These are phyloP conservation scores for Tapirus indicus DNA, from an alignment of 2,797 vertebrate genomes.

Conservation along the genomic window DNA sequence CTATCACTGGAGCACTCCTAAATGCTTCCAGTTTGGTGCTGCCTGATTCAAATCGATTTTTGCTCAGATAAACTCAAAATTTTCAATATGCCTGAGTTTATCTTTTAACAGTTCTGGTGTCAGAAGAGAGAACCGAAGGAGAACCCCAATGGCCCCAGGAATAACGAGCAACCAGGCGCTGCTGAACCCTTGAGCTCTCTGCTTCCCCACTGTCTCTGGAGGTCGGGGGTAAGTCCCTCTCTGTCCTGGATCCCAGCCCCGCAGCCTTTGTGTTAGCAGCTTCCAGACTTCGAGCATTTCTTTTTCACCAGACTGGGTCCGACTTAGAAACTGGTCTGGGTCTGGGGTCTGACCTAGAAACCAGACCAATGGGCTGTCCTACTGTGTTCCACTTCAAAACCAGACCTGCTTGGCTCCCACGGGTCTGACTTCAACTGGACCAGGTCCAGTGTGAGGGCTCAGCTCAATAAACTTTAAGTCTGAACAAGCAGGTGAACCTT, in stretches of 20 bases:
- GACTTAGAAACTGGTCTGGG: not conserved
- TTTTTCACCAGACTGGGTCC: not conserved
- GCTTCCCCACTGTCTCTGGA: rapidly evolving
- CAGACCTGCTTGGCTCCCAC: not conserved
- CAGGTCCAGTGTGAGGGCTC: rapidly evolving
- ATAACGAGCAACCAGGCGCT: rapidly evolving
- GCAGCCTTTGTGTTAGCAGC: rapidly evolving
- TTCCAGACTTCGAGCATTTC: not conserved
- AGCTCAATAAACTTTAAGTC: rapidly evolving
- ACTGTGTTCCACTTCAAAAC: too few relatives aligned
- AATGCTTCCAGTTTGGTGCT: rapidly evolving
- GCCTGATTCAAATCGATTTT: rapidly evolving
- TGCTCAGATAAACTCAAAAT: not conserved
- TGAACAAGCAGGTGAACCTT: not conserved
- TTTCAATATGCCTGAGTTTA: not conserved
- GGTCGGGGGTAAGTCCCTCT: rapidly evolving
- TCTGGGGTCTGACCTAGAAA: not conserved
- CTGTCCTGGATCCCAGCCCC: rapidly evolving
- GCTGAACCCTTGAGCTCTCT: rapidly evolving
- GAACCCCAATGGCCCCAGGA: rapidly evolving
- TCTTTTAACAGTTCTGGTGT: too few relatives aligned
- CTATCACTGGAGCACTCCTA: rapidly evolving
- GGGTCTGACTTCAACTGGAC: rapidly evolving
- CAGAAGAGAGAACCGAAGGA: not conserved
- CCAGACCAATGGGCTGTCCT: too few relatives aligned